Percentiles rank a stretch among this genome's conserved stretches.
phyloP scores from a whole-genome alignment of 2,113 vertebrate species.

The Abramis brama region DNA sequence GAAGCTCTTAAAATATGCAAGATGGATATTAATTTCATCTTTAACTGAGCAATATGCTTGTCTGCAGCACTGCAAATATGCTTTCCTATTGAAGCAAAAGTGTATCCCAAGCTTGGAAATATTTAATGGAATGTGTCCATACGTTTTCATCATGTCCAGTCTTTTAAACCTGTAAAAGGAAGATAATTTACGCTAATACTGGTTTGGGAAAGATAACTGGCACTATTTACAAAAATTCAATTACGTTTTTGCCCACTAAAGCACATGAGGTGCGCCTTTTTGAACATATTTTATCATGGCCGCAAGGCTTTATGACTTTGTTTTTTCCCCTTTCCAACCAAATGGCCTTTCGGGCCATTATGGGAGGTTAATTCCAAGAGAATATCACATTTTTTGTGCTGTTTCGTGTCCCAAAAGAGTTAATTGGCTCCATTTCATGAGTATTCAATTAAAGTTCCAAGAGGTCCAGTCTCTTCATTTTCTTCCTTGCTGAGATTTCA shows the following conservation, averaged over 20 bases:
- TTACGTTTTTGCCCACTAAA: slow-evolving; percentile 21
- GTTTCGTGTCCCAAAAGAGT: slow-evolving; percentile 1
- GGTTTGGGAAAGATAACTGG: slow-evolving; percentile 32
- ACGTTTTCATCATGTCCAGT: slow-evolving; percentile 12
- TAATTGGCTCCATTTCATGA: neutral
- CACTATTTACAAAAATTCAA: slow-evolving; percentile 33
- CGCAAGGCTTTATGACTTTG: slow-evolving; percentile 10
- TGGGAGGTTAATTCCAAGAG: slow-evolving; percentile 3
- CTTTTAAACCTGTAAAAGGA: slow-evolving; percentile 10
- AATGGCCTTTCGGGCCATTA: slow-evolving; percentile 26
- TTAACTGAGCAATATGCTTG: slow-evolving; percentile 58
- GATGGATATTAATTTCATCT: slow-evolving; percentile 50
- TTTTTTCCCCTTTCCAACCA: slow-evolving; percentile 16
- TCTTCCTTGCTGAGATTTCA: neutral
- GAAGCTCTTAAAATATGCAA: slow-evolving; percentile 50
- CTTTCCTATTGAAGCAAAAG: neutral
- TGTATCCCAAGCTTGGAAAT: neutral
- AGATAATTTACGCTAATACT: slow-evolving; percentile 13
- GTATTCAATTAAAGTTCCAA: neutral
- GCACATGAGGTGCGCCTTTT: neutral
- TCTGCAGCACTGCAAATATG: slow-evolving; percentile 6
- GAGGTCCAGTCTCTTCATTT: neutral
- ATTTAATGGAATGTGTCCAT: slow-evolving; percentile 27
- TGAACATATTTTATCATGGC: slow-evolving; percentile 28
- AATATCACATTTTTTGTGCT: neutral